Conservation (phyloP, 2,888 invertebrate genomes). For the Lasioglossum pauxillum region DNA sequence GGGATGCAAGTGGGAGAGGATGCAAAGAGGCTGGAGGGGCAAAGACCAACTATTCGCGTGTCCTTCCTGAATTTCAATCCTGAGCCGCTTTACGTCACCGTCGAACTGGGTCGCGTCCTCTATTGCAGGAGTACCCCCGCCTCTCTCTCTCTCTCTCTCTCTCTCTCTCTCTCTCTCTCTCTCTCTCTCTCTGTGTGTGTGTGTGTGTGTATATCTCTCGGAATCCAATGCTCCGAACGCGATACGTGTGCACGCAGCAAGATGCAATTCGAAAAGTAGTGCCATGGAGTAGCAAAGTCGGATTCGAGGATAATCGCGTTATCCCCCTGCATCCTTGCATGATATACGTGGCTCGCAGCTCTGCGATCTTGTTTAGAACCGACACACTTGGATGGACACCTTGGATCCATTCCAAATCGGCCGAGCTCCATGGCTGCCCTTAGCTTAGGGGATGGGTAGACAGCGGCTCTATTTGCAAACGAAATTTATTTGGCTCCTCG, state of each 20-base stretch:
- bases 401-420: neutral
- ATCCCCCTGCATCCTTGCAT: neutral
- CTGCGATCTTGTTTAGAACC: neutral
- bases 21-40: neutral
- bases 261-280: neutral
- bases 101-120: constrained; percentile 69
- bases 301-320: neutral
- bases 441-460: neutral
- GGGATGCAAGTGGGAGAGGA: neutral
- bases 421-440: neutral
- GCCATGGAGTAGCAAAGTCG: neutral
- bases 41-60: constrained; percentile 29
- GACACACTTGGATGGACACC: neutral
- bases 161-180: neutral
- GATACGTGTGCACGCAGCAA: constrained; percentile 16
- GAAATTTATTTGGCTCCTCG: neutral
- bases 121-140: constrained; percentile 55
- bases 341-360: neutral
- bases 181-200: no score
- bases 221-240: constrained; percentile 48
- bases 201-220: constrained; percentile 39
- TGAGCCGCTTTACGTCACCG: constrained; percentile 58
- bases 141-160: neutral
- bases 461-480: neutral
- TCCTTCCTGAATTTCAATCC: constrained; percentile 69